Conservation (phyloP, 2,113 vertebrate genomes). For the Tonatia bakeri region DNA sequence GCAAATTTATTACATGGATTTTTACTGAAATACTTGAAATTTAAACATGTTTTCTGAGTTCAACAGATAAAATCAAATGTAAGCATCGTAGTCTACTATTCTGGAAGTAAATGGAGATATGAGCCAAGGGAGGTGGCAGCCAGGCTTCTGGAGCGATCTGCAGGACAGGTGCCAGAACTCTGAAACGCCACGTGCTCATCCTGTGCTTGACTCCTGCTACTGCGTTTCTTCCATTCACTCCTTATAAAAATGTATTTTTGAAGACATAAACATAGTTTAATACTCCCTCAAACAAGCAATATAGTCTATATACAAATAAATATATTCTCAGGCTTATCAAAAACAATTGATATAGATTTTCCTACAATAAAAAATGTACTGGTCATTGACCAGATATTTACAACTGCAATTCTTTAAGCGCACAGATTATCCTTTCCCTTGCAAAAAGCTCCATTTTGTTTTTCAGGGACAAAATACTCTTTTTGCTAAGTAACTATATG, state of each 20-base stretch:
- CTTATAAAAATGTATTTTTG: neutral
- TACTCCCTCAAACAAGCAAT: neutral
- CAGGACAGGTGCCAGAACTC: neutral
- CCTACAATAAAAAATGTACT: neutral
- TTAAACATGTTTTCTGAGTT: fast-evolving
- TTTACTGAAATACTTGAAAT: neutral
- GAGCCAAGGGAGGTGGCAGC: too few relatives aligned
- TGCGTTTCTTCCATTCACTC: neutral
- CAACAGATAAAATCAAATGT: neutral
- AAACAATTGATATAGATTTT: neutral
- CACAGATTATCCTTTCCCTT: neutral
- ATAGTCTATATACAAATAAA: neutral
- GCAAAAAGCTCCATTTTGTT: neutral
- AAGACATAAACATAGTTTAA: neutral
- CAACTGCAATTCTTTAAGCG: neutral
- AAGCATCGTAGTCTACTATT: neutral
- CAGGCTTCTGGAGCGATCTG: neutral
- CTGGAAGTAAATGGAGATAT: neutral
- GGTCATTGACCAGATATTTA: neutral
- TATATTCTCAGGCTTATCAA: neutral
- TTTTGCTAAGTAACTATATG: neutral
- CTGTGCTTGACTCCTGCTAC: neutral
- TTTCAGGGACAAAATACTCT: neutral
- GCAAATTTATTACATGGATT: neutral
- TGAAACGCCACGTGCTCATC: neutral